These are phyloP conservation scores for Astur gentilis DNA, from an alignment of 2,113 vertebrate species.

Conservation along the genomic window DNA sequence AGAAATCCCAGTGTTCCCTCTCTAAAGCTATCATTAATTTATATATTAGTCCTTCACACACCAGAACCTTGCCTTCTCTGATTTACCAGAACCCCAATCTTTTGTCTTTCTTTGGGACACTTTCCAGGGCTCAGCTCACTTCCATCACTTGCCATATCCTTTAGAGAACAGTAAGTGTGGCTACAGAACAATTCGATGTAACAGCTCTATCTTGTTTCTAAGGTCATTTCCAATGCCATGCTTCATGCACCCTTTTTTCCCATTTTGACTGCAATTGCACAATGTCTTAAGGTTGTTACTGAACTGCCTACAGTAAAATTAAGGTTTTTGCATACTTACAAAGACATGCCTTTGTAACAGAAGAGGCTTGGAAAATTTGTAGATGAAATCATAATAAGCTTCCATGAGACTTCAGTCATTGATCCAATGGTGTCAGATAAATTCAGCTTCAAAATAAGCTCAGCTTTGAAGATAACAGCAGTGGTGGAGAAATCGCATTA, in stretches of 20 bases:
- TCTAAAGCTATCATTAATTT: neutral
- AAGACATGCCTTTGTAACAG: neutral
- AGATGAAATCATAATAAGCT: neutral
- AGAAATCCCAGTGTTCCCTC: neutral
- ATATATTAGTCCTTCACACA: neutral
- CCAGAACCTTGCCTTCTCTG: neutral
- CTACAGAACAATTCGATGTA: neutral
- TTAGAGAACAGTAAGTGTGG: neutral
- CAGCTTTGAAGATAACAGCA: neutral
- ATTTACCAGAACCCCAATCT: neutral
- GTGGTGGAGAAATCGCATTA: neutral
- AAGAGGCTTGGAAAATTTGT: neutral
- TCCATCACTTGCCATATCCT: neutral
- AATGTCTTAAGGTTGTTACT: neutral
- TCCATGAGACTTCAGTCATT: neutral
- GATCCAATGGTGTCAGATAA: neutral
- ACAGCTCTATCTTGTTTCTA: neutral
- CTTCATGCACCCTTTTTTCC: neutral
- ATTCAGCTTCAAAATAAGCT: neutral
- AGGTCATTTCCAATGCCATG: neutral
- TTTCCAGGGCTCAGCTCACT: neutral
- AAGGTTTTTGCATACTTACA: neutral
- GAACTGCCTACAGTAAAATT: neutral
- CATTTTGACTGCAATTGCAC: neutral
- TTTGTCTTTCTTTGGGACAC: neutral